A percentile compares a stretch with the other conserved stretches of the same genome.
These are phyloP conservation scores for Crossaster papposus DNA, from an alignment of 53 echinoderm and acorn worm species.

Conservation along the genomic window DNA sequence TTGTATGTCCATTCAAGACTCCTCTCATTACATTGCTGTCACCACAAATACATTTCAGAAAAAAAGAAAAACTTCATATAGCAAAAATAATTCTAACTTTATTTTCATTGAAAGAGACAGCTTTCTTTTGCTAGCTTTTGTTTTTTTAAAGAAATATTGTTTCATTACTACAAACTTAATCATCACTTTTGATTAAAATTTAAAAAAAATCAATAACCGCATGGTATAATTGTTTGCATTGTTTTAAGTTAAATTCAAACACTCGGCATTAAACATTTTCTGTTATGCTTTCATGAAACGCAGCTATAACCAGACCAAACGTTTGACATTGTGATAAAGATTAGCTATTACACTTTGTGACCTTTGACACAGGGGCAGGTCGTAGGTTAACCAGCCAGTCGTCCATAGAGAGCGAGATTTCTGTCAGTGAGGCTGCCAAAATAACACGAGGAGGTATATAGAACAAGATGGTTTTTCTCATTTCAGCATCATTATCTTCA, in stretches of 20 bases:
- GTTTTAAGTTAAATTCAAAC: not conserved
- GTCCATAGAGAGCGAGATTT: constrained; percentile 37
- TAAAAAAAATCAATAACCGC: not conserved
- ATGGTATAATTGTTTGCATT: not conserved
- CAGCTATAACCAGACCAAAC: not conserved
- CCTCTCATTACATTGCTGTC: too few relatives aligned
- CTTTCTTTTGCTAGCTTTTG: too few relatives aligned
- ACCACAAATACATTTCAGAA: too few relatives aligned
- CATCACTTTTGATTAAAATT: too few relatives aligned
- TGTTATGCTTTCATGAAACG: not conserved
- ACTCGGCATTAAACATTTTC: not conserved
- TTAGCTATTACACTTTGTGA: not conserved
- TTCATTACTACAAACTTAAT: too few relatives aligned
- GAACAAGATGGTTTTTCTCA: not conserved
- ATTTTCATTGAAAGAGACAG: too few relatives aligned
- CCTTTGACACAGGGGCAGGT: constrained; percentile 50
- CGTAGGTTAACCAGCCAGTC: constrained; percentile 61
- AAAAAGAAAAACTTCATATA: too few relatives aligned
- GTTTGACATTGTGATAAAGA: not conserved
- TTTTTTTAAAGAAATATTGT: too few relatives aligned
- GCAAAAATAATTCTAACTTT: too few relatives aligned
- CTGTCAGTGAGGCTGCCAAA: constrained; percentile 14
- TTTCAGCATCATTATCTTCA: not conserved
- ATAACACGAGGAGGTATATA: constrained; percentile 45
- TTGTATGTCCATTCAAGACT: too few relatives aligned